These are phyloP conservation scores for Petrolisthes cinctipes DNA, from an alignment of 2,888 invertebrate genomes.

Conservation along the genomic window DNA sequence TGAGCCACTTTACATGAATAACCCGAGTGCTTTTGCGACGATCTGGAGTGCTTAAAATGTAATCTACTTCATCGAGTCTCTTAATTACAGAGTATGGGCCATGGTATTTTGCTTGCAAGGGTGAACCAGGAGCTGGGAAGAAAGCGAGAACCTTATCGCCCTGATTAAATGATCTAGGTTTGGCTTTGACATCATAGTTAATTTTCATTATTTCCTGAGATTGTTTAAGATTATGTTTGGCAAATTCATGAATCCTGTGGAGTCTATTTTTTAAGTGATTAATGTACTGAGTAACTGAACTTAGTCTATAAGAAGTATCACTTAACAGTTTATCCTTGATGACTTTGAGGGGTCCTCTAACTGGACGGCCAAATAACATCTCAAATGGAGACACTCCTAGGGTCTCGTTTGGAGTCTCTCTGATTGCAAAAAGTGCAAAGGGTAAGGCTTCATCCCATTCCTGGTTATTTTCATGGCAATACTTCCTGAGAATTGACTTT, in stretches of 20 bases:
- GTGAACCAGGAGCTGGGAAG: no score
- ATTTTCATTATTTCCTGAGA: background rate
- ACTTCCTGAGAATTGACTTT: background rate
- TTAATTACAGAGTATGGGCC: no score
- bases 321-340: no score
- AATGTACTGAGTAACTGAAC: background rate
- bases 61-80: no score
- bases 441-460: background rate
- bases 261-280: background rate
- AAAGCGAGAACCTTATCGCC: background rate
- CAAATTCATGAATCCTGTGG: background rate
- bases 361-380: no score
- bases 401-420: background rate
- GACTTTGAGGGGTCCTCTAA: no score
- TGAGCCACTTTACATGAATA: no score
- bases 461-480: background rate
- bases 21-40: no score
- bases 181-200: conserved; percentile 11
- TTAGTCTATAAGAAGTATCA: no score
- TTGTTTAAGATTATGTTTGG: background rate
- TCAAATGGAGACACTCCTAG: no score
- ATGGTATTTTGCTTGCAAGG: no score
- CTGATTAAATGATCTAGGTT: conserved; percentile 11
- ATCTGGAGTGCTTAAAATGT: no score
- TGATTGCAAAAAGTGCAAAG: conserved; percentile 2